These are phyloP conservation scores for Acholoe squamosa DNA, from an alignment of 2,888 invertebrate genomes.

Conservation along the genomic window DNA sequence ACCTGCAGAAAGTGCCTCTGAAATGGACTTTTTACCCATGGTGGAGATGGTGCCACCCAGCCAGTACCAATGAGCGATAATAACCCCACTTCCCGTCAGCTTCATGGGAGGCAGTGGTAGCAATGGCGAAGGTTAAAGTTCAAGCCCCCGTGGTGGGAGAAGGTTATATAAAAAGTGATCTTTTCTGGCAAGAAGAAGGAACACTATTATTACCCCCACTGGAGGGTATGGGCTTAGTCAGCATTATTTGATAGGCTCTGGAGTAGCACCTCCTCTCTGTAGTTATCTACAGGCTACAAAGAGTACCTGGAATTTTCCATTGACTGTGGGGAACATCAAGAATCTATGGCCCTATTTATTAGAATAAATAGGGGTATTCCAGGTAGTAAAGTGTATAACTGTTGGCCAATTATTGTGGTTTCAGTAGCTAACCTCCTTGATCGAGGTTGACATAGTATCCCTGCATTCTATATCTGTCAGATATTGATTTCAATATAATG, in stretches of 20 bases:
- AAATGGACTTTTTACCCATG: background rate
- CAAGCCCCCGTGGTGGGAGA: background rate
- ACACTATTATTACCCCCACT: slow-evolving; percentile 15
- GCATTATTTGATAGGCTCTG: background rate
- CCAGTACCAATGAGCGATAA: background rate
- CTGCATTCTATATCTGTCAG: no score
- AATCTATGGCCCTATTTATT: no score
- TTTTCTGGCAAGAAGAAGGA: background rate
- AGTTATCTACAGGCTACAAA: no score
- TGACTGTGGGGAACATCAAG: no score
- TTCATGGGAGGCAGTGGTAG: background rate
- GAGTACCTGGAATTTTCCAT: no score
- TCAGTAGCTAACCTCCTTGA: no score
- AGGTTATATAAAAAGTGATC: background rate
- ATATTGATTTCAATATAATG: no score
- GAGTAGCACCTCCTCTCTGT: background rate
- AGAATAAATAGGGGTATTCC: no score
- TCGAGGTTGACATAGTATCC: no score
- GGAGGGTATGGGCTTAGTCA: background rate
- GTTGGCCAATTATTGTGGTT: no score
- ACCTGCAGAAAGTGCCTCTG: no score
- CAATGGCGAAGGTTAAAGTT: background rate
- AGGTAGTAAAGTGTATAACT: no score
- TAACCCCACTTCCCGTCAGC: background rate
- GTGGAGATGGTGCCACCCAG: background rate